Conservation (phyloP, 2,888 invertebrate species). For the Leucophenga maculata region DNA sequence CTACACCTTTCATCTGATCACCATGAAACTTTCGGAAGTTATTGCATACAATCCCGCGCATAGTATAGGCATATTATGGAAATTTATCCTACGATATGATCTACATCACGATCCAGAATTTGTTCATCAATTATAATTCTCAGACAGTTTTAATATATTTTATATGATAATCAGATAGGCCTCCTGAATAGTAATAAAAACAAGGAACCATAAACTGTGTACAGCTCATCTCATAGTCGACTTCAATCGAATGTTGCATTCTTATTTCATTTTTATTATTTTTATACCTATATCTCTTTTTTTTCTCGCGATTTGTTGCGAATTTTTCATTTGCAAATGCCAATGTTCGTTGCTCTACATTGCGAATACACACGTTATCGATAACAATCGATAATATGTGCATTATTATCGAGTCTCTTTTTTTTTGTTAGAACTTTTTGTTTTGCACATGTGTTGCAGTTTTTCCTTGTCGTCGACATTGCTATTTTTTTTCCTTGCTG, state of each 20-base stretch:
- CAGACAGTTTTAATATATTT: no score
- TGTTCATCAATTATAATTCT: no score
- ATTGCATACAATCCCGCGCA: no score
- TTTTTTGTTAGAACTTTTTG: neutral
- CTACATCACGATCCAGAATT: no score
- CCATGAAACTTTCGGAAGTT: no score
- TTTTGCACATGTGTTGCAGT: constrained; percentile 37
- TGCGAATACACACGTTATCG: constrained; percentile 43
- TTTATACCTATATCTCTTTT: neutral
- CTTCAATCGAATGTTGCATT: neutral
- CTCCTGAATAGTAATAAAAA: no score
- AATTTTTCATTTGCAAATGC: constrained; percentile 45
- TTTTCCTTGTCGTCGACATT: constrained; percentile 18
- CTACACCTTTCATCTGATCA: no score
- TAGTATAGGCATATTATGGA: no score
- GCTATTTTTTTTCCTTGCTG: neutral
- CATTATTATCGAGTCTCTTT: constrained; percentile 43
- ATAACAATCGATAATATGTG: constrained; percentile 46
- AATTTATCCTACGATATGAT: no score
- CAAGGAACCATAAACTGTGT: no score
- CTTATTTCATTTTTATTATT: constrained; percentile 17
- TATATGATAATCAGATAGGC: no score
- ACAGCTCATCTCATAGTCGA: neutral
- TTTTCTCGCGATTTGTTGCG: constrained; percentile 22
- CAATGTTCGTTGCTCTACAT: constrained; percentile 38